These are phyloP conservation scores for Ichneumoninae sp. DNA, from an alignment of 2,888 invertebrate genomes.

Conservation along the genomic window DNA sequence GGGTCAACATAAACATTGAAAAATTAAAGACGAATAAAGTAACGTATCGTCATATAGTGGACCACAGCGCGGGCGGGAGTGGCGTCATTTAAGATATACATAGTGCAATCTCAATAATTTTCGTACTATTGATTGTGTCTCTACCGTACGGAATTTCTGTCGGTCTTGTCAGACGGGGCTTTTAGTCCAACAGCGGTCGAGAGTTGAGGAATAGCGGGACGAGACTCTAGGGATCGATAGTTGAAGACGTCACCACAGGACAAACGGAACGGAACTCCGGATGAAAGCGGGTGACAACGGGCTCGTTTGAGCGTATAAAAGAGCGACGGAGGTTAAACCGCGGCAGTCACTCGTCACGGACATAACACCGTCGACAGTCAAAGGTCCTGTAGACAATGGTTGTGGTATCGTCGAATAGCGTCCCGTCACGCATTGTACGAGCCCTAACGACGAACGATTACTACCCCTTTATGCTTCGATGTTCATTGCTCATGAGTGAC, in stretches of 20 bases:
- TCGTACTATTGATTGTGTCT: background rate
- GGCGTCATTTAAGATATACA: background rate
- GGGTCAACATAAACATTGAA: background rate
- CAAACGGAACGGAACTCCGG: slow-evolving; percentile 63
- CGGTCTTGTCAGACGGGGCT: background rate
- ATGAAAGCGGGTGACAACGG: slow-evolving; percentile 76
- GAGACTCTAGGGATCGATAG: slow-evolving; percentile 57
- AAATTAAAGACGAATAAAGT: background rate
- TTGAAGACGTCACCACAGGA: slow-evolving; percentile 61
- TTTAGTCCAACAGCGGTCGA: slow-evolving; percentile 5
- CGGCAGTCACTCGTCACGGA: slow-evolving; percentile 78
- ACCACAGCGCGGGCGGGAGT: no score
- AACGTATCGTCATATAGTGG: no score
- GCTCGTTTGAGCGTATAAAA: slow-evolving; percentile 81
- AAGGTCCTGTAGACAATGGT: slow-evolving; percentile 79
- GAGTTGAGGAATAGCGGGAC: slow-evolving; percentile 2
- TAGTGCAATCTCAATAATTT: background rate
- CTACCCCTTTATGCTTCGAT: slow-evolving; percentile 66
- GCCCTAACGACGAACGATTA: slow-evolving; percentile 80
- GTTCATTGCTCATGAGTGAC: slow-evolving; percentile 42
- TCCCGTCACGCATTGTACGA: slow-evolving; percentile 80
- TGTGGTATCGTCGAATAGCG: slow-evolving; percentile 81
- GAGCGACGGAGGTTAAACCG: slow-evolving; percentile 79
- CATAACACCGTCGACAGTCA: slow-evolving; percentile 67
- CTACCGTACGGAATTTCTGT: background rate